Percentiles rank a stretch among this genome's conserved stretches.
Evolutionary conservation across 2,113 vertebrate species (phyloP).

Genomic region (Leucoraja erinaceus): DNA sequence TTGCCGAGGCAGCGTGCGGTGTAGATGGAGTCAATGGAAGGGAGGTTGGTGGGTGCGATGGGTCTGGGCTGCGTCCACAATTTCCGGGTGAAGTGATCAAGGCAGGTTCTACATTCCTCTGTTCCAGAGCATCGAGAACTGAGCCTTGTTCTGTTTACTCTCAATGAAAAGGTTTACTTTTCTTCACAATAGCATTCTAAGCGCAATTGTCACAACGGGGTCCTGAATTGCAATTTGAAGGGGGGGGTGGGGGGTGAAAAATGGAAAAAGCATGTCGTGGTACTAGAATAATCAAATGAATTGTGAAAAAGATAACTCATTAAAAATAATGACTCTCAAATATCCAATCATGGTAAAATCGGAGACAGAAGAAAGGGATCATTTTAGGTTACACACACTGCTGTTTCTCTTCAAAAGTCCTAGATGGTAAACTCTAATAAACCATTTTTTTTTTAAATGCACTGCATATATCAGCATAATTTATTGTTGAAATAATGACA

Average conservation of each 20-base stretch:
- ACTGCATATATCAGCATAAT: not conserved
- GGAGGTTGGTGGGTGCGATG: too few species aligned
- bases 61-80: too few species aligned
- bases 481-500: not conserved
- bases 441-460: not conserved
- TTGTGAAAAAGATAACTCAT: not conserved
- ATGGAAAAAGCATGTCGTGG: too few species aligned
- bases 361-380: not conserved
- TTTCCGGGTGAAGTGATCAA: too few species aligned
- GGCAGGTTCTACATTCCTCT: not conserved
- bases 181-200: not conserved
- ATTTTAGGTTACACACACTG: not conserved
- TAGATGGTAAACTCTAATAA: not conserved
- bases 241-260: not conserved
- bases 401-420: not conserved
- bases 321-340: constrained; percentile 11
- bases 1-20: too few species aligned
- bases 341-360: not conserved
- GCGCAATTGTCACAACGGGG: not conserved
- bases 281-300: not conserved
- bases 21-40: too few species aligned
- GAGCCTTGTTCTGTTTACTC: not conserved
- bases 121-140: not conserved
- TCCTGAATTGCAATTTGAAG: not conserved
- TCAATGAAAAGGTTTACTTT: not conserved